Evolutionary conservation across 2,797 vertebrate genomes (phyloP), one percentile per base, ranked within the genome.

Genomic region (Melanotaenia nigrans): DNA sequence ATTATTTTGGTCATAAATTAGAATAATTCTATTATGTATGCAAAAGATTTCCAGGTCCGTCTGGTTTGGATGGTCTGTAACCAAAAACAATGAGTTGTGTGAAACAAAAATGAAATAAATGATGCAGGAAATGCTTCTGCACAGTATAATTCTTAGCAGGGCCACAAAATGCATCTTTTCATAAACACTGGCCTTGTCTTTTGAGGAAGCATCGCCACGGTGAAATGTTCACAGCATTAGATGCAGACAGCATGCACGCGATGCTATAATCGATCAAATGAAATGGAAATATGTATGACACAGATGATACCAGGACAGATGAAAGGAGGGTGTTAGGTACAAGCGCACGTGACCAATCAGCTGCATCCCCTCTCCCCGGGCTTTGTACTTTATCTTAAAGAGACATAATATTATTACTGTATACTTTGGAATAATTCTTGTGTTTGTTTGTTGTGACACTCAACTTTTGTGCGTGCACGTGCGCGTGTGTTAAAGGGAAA

Each of bases 171-270:
- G n/a, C 32, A 70, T 67, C 32, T 71, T 74, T 71, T 80, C 63
- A 76, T 47, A 18, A n/a, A 53, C 65, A 73, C 20, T 56, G 62
- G 11, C 66, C 55, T 65, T 42, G 49, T 66, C 33, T 49, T 74
- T 61, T 22, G 62, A 73, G 54, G 57, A 75, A 57, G 36, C 47
- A 45, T 85, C 68, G 47, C 74, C 61, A 87, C 79, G 79, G 84
- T 70, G 68, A 85, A 62, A 60, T 54, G 40, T 45, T 22, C 22
- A 55, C 24, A 58, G 25, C 28, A 57, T 42, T 30, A 25, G 20
- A 65, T 18, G 16, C 18, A 57, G 18, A 33, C 20, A 53, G 33
- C 53, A 16, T 25, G 18, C 8, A 4, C 0, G 5, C 6, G 20
- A 5, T 32, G 4, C 33, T 65, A 35, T 32, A 24, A 69, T 11